Evolutionary conservation across 2,797 vertebrate genomes (phyloP), one percentile per base, ranked within the genome.

Genomic region (Varecia variegata): DNA sequence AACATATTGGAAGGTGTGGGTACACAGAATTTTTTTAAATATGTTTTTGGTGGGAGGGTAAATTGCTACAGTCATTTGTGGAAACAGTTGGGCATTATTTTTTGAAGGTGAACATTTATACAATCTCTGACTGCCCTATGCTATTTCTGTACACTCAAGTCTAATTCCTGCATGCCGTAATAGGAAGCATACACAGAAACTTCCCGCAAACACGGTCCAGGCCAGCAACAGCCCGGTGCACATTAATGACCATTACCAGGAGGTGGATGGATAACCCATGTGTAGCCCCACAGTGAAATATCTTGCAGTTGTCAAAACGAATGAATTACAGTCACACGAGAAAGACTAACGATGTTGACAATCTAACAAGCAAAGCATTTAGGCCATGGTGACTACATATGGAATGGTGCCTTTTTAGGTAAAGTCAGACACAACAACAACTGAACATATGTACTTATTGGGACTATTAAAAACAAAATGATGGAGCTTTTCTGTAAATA

Each of bases 161-260:
- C 9, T 32, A 11, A 32, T 9, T 6, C 45, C 17, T 47, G 17
- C 45, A 50, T 5, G 9, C 45, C 20, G 4, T 23, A 35, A 50
- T 1, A 32, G 45, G 45, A 74, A 17, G n/a, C 25, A 15, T 15
- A 4, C 14, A 45, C 13, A 17, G 25, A 73, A 9, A 23, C 1
- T 50, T 18, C 71, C 4, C 0, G 14, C 43, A n/a, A 5, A 1
- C 21, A 13, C 18, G 18, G 2, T 8, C 27, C 30, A 0, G 1
- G 38, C 45, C 14, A 18, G 40, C 5, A 4, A 68, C 13, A 35
- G n/a, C 21, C 21, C 5, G 25, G 13, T 25, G 47, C 9, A 20
- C 17, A 9, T 0, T 1, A 10, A 32, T n/a, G 27, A 30, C 45
- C 71, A 30, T 45, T 45, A 10, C 43, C 18, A 20, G 27, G 45